Percentiles rank a stretch among this genome's conserved stretches.
Conservation (phyloP, 64 coral and sea anemone species). For the Exaiptasia diaphana region DNA sequence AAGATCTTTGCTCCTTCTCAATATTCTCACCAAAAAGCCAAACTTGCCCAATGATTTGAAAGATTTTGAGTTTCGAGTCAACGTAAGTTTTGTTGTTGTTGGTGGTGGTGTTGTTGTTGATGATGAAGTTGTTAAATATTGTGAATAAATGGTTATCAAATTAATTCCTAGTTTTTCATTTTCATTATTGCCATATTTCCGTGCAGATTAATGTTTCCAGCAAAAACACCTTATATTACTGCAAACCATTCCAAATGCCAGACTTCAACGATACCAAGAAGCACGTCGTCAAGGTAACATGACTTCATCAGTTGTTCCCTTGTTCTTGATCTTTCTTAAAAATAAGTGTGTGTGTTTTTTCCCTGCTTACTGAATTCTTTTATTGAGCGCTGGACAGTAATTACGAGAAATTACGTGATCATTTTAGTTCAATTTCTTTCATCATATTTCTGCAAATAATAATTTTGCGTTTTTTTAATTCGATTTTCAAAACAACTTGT, state of each 20-base stretch:
- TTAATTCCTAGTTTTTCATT: not conserved
- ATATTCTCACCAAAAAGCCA: not conserved
- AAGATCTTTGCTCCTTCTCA: constrained; percentile 1
- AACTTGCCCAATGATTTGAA: not conserved
- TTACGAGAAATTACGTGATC: too few species aligned
- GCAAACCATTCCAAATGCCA: not conserved
- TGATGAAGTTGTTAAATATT: not conserved
- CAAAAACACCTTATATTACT: not conserved
- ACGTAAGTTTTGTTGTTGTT: not conserved
- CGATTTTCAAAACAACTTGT: too few species aligned
- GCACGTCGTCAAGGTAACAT: not conserved
- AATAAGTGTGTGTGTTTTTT: too few species aligned
- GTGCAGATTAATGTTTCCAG: not conserved
- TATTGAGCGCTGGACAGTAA: too few species aligned
- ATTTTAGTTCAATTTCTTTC: too few species aligned
- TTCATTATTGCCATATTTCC: not conserved
- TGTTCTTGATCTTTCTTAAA: too few species aligned
- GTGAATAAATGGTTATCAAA: too few species aligned
- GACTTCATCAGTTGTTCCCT: too few species aligned
- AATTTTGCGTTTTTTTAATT: too few species aligned
- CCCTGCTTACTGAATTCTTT: too few species aligned
- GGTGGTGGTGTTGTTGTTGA: not conserved
- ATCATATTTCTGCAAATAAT: too few species aligned
- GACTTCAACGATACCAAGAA: not conserved
- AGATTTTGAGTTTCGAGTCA: constrained; percentile 6